phyloP scores from a whole-genome alignment of 1,140 invertebrate genomes.

The Drosophila insularis region DNA sequence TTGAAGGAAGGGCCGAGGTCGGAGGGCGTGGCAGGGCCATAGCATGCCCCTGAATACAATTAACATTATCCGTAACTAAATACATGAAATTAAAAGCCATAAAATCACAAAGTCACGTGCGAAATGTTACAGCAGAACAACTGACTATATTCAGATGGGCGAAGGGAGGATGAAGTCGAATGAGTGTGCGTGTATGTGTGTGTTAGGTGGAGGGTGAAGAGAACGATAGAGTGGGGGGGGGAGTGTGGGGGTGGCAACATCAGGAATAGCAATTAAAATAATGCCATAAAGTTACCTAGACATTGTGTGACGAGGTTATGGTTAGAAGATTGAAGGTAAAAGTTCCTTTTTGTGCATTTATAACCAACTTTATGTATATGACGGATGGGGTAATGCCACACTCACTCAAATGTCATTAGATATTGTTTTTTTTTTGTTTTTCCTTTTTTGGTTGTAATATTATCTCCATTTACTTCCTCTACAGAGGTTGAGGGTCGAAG shows the following conservation, averaged over 20 bases:
- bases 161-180: no score
- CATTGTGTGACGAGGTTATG: constrained; percentile 10
- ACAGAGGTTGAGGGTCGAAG: background rate
- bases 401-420: constrained; percentile 65
- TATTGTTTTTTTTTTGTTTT: constrained; percentile 73
- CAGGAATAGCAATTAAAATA: constrained; percentile 75
- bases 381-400: background rate
- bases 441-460: constrained; percentile 63
- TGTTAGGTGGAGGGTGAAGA: background rate
- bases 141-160: constrained; percentile 4
- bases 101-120: constrained; percentile 79
- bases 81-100: constrained; percentile 79
- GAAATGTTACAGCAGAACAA: constrained; percentile 72
- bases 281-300: constrained; percentile 66
- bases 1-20: background rate
- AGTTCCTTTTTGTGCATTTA: constrained; percentile 40
- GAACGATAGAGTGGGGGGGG: background rate
- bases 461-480: background rate
- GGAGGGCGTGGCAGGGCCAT: background rate
- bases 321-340: constrained; percentile 12
- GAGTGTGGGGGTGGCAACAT: constrained; percentile 31
- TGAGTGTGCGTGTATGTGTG: background rate
- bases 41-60: constrained; percentile 57
- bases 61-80: constrained; percentile 79
- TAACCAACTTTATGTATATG: background rate